A percentile compares a stretch with the other conserved stretches of the same genome.
Evolutionary conservation across 2,113 vertebrate species (phyloP).

Genomic region (Pyrgilauda ruficollis): DNA sequence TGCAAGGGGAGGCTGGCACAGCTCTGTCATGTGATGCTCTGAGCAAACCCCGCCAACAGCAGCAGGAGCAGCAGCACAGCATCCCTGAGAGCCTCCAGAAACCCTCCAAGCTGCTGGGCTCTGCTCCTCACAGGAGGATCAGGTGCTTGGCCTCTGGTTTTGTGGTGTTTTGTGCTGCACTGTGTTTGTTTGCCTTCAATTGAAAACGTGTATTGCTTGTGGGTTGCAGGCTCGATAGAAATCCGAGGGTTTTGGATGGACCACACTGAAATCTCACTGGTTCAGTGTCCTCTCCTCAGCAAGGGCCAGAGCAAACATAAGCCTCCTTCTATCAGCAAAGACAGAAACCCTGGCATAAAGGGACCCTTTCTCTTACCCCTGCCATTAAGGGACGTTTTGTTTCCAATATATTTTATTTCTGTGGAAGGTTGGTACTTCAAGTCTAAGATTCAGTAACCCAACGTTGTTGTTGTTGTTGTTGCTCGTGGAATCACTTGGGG

Average conservation of each 20-base stretch:
- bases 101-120: not conserved
- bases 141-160: fast-evolving
- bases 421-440: not conserved
- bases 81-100: not conserved
- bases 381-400: not conserved
- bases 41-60: not conserved
- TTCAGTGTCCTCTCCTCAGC: not conserved
- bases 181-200: not conserved
- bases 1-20: not conserved
- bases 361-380: not conserved
- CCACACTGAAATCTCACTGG: not conserved
- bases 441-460: not conserved
- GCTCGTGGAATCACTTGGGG: not conserved
- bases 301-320: not conserved
- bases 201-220: not conserved
- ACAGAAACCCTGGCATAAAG: not conserved
- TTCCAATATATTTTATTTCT: not conserved
- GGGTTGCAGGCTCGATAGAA: not conserved
- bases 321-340: not conserved
- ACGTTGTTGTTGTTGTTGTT: not conserved
- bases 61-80: not conserved
- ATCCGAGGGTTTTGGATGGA: not conserved
- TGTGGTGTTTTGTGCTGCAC: not conserved
- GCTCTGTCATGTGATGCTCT: not conserved
- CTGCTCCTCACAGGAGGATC: not conserved